A percentile compares a stretch with the other conserved stretches of the same genome.
Conservation (phyloP, 37 sponge, comb jelly and placozoan species). For the Tethya wilhelma region DNA sequence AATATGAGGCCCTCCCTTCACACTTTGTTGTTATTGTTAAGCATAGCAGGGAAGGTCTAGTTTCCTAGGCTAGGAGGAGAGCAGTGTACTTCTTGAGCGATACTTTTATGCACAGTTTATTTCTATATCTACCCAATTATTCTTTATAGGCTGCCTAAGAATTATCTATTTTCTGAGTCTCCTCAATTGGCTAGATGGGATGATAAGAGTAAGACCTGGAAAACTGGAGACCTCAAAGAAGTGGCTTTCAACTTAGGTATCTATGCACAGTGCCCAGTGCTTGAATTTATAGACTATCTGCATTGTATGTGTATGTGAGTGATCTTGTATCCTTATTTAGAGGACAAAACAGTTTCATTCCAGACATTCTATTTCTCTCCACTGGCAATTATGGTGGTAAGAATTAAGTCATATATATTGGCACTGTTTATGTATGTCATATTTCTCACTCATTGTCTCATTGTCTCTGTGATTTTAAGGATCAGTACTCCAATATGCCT, state of each 20-base stretch:
- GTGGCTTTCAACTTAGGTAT: conserved; percentile 58
- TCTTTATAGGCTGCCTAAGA: conserved; percentile 52
- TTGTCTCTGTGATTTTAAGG: conserved; percentile 26
- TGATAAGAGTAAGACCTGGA: conserved; percentile 61
- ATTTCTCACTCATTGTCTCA: conserved; percentile 9
- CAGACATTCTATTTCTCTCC: conserved; percentile 53
- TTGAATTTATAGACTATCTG: not conserved
- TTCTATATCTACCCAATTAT: no score
- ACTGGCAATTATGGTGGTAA: conserved; percentile 67
- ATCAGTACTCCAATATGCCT: conserved; percentile 80
- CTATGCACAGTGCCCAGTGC: not conserved
- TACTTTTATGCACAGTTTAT: no score
- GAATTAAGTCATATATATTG: no score
- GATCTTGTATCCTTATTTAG: conserved; percentile 10
- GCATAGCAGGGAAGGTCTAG: not conserved
- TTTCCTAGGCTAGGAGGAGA: not conserved
- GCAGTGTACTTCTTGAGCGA: no score
- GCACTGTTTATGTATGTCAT: no score
- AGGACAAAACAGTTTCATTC: conserved; percentile 43
- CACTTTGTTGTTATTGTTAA: no score
- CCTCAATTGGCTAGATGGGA: conserved; percentile 89
- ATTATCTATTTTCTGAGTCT: conserved; percentile 48
- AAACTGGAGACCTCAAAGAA: conserved; percentile 63
- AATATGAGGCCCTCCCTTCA: no score
- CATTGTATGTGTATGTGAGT: not conserved